A percentile compares a stretch with the other conserved stretches of the same genome.
Conservation (phyloP, 1,140 invertebrate genomes). For the Geopemphigus sp. region DNA sequence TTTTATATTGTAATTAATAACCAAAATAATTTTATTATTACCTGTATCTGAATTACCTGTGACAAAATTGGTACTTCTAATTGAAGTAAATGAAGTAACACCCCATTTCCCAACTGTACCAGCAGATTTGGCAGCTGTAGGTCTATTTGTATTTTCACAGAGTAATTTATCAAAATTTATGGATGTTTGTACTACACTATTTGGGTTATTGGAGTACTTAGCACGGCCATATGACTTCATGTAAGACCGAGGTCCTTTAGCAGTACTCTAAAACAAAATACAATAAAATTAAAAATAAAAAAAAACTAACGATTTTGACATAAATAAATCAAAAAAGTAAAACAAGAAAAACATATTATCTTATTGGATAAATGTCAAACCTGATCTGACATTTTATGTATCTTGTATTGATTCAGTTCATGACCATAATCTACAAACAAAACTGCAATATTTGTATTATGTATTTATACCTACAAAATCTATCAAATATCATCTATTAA, state of each 20-base stretch:
- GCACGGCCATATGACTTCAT: slow-evolving; percentile 51
- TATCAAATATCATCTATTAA: no score
- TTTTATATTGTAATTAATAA: slow-evolving; percentile 1
- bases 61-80: slow-evolving; percentile 67
- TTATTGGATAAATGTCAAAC: not conserved
- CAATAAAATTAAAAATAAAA: not conserved
- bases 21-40: slow-evolving; percentile 10
- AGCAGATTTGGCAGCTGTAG: slow-evolving; percentile 80
- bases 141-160: slow-evolving; percentile 83
- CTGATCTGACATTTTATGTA: not conserved
- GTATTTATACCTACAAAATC: not conserved
- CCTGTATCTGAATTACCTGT: slow-evolving; percentile 44
- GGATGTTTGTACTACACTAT: slow-evolving; percentile 56
- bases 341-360: not conserved
- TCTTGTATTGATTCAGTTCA: not conserved
- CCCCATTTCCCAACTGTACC: slow-evolving; percentile 91
- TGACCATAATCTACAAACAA: not conserved
- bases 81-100: slow-evolving; percentile 87
- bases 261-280: slow-evolving; percentile 38
- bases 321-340: not conserved
- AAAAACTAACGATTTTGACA: not conserved
- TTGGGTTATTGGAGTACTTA: slow-evolving; percentile 51
- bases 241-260: slow-evolving; percentile 44
- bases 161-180: slow-evolving; percentile 76
- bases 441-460: not conserved